phyloP scores from a whole-genome alignment of 1,140 invertebrate species.

The Elysia chlorotica region DNA sequence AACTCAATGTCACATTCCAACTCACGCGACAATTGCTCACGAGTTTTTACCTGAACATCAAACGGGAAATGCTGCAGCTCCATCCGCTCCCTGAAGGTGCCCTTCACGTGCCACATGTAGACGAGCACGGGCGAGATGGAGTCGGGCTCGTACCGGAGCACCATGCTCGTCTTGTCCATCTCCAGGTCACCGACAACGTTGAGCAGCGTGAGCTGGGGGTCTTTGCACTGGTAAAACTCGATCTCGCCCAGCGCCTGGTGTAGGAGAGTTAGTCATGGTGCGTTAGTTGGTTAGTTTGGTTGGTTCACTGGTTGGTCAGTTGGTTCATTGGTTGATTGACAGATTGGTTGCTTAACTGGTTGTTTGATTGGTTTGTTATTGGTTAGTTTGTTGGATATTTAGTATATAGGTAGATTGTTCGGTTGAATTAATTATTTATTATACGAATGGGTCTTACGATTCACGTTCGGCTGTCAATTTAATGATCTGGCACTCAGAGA shows the following conservation, averaged over 20 bases:
- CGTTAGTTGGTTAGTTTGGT: not conserved
- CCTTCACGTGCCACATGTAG: too few species aligned
- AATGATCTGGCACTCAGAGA: too few species aligned
- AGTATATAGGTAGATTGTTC: too few species aligned
- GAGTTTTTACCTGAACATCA: too few species aligned
- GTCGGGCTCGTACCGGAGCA: slow-evolving; percentile 33
- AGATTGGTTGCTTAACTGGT: not conserved
- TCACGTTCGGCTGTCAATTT: too few species aligned
- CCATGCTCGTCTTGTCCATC: slow-evolving; percentile 30
- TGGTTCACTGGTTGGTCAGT: not conserved
- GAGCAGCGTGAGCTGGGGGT: slow-evolving; percentile 40
- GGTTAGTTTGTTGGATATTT: not conserved
- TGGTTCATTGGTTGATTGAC: not conserved
- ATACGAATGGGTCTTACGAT: too few species aligned
- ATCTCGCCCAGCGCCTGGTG: too few species aligned
- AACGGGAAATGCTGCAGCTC: too few species aligned
- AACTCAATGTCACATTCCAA: too few species aligned
- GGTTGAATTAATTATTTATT: too few species aligned
- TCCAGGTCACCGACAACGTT: slow-evolving; percentile 40
- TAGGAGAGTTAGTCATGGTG: not conserved
- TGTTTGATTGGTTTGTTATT: not conserved
- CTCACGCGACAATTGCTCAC: too few species aligned
- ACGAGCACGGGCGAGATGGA: slow-evolving; percentile 40
- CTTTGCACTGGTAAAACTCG: slow-evolving; percentile 28
- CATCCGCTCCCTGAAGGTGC: too few species aligned